Evolutionary conservation across 2,113 vertebrate genomes (phyloP), one percentile per base, ranked within the genome.

Genomic region (Vulpes lagopus): DNA sequence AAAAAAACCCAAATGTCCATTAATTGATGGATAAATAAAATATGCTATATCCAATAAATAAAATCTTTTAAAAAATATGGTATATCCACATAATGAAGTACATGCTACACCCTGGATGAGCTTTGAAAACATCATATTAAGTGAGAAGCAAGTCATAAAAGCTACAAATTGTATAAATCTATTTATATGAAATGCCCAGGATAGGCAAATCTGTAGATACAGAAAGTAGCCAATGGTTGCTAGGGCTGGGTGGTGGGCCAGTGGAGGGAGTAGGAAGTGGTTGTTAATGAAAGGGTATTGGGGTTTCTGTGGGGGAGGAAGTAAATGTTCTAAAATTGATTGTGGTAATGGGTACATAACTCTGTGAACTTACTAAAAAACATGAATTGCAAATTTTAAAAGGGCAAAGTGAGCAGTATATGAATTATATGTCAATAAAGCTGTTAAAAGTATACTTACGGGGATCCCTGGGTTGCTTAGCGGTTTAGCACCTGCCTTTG

Each of bases 211-310:
- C 64, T 23, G 49, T 38, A 92, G 59, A 76, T 64, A 88, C 11
- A 80, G 85, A 94, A 91, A 71, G 27, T 84, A 78, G 88, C 83
- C 62, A 79, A 49, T 53, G 57, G 78, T 83, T 96, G 73, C 67
- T 76, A 92, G 51, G 57, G 9, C 80, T 65, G 17, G 9, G 27
- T 22, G 12, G 11, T 57, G 53, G 11, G 22, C 7, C 62, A 15
- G 16, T 85, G 60, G 16, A 49, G 65, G 49, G 8, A 43, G 23
- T 30, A 55, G 14, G n/a, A 38, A 76, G 25, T 67, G 32, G 43
- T 27, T 84, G 30, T 51, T 96, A 59, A 93, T 87, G 65, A 95
- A 95, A 64, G 60, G 59, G 16, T 49, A 27, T 51, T 11, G 8
- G 19, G 32, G 22, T 92, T 71, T 83, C 79, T 82, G 82, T 95